Percentiles rank a stretch among this genome's conserved stretches.
phyloP scores from a whole-genome alignment of 2,797 vertebrate species.

The Bradypodion ventrale region DNA sequence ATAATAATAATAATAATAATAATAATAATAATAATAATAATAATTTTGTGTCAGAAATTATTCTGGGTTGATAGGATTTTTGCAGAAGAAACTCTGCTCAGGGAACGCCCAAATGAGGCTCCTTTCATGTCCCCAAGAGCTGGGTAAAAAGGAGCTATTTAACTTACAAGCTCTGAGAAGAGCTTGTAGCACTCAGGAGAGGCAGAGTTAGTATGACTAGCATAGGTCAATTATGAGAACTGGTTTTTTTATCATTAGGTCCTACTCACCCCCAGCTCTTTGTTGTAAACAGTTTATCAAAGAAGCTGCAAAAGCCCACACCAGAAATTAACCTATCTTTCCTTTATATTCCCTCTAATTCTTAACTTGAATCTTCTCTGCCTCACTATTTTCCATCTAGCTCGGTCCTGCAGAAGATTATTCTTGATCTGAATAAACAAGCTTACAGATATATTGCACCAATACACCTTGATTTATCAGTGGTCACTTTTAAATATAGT shows the following conservation, averaged over 20 bases:
- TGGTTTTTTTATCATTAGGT: background rate
- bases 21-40: too few species aligned
- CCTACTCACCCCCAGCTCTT: background rate
- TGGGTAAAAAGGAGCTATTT: background rate
- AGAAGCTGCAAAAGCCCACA: background rate
- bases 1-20: too few species aligned
- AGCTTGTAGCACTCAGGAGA: background rate
- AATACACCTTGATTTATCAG: background rate
- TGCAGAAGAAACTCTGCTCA: too few species aligned
- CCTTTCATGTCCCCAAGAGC: too few species aligned
- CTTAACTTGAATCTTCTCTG: background rate
- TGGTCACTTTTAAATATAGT: background rate
- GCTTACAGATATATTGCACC: background rate
- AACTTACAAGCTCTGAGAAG: background rate
- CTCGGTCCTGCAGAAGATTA: background rate
- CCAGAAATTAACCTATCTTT: background rate
- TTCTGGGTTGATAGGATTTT: too few species aligned
- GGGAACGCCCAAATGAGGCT: too few species aligned
- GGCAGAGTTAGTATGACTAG: too few species aligned
- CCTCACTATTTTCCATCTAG: background rate
- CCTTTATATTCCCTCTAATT: background rate
- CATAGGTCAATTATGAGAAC: too few species aligned
- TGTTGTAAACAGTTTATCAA: background rate
- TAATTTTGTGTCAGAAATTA: too few species aligned
- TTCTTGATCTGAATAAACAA: background rate